Evolutionary conservation across 2,888 invertebrate genomes (phyloP).

Genomic region (Orthosia gracilis): DNA sequence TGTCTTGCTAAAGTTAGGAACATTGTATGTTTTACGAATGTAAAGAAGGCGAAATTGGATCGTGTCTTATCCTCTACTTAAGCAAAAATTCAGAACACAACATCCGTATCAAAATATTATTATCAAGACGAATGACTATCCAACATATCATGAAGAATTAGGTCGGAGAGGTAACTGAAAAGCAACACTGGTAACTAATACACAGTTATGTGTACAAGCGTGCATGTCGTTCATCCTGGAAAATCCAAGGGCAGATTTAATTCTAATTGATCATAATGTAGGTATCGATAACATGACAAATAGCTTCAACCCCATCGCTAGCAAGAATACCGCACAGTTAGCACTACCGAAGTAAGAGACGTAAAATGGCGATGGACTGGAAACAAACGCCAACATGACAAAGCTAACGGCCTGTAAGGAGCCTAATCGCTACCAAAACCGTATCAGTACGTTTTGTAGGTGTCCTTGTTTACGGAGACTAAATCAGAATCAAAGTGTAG

Average conservation of each 20-base stretch:
- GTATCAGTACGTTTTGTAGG: conserved; percentile 25
- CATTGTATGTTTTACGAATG: no score
- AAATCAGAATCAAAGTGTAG: neutral
- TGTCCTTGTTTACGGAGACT: conserved; percentile 9
- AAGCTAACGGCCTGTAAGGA: conserved; percentile 31
- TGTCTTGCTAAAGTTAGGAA: no score
- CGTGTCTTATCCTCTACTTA: no score
- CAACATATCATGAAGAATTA: no score
- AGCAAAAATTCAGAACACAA: no score
- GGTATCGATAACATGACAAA: neutral
- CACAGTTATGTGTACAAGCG: no score
- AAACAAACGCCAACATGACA: conserved; percentile 34
- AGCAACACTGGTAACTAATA: no score
- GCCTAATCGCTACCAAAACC: conserved; percentile 33
- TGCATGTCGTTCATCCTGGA: neutral
- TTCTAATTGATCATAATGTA: neutral
- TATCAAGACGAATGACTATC: no score
- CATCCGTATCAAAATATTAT: no score
- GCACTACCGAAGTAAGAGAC: conserved; percentile 22
- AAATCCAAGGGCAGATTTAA: neutral
- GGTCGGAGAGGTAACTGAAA: no score
- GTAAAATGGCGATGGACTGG: conserved; percentile 31
- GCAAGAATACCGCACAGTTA: conserved; percentile 25
- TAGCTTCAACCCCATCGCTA: neutral
- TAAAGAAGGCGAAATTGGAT: no score